Evolutionary conservation across 2,888 invertebrate genomes (phyloP).

Genomic region (Teinopalpus imperialis): DNA sequence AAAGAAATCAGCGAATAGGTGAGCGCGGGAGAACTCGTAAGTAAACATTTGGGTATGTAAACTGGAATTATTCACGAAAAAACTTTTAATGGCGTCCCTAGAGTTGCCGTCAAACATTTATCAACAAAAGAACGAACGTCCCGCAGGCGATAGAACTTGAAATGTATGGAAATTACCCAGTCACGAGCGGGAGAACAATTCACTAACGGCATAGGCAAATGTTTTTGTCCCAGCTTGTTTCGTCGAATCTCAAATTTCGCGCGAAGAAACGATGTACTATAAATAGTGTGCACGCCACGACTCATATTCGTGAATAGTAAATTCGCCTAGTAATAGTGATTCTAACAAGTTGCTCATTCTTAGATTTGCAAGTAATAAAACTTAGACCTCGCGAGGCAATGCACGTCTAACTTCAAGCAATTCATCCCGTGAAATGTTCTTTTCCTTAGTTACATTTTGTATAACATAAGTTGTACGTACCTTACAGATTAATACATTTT

Average conservation of each 20-base stretch:
- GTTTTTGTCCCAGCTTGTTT: constrained; percentile 80
- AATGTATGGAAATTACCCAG: constrained; percentile 83
- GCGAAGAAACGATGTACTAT: constrained; percentile 33
- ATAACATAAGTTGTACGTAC: constrained; percentile 10
- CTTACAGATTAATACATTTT: too few relatives aligned
- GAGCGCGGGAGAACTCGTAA: constrained; percentile 75
- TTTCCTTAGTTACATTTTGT: constrained; percentile 13
- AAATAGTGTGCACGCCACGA: constrained; percentile 25
- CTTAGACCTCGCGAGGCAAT: constrained; percentile 15
- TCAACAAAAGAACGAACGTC: constrained; percentile 82
- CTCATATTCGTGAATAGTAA: constrained; percentile 25
- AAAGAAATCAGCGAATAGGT: constrained; percentile 81
- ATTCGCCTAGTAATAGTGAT: constrained; percentile 24
- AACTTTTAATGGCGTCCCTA: constrained; percentile 82
- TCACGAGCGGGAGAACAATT: constrained; percentile 80
- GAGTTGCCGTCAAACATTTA: constrained; percentile 82
- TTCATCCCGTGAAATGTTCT: constrained; percentile 6
- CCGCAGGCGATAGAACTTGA: constrained; percentile 82
- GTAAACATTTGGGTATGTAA: constrained; percentile 82
- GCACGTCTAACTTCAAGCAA: constrained; percentile 12
- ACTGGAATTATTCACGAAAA: constrained; percentile 82
- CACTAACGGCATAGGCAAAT: constrained; percentile 81
- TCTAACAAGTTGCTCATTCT: constrained; percentile 30
- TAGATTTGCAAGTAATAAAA: constrained; percentile 27
- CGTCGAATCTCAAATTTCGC: constrained; percentile 65